Conservation (phyloP, 2,113 vertebrate species). For the Cynoglossus semilaevis region DNA sequence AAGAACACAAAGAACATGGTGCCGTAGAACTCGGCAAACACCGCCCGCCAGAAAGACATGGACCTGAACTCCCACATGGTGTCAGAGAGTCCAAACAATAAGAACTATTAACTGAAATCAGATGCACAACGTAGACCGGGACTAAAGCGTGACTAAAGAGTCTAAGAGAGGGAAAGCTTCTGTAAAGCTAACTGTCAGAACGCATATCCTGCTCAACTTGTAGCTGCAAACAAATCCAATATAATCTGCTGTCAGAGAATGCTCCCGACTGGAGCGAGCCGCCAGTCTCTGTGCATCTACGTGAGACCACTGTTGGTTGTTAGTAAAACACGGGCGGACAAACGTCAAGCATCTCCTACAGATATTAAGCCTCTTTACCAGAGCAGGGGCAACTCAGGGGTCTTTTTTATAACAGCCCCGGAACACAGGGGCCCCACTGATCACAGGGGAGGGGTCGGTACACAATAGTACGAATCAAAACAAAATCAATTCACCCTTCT, state of each 20-base stretch:
- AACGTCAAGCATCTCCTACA: conserved; percentile 75
- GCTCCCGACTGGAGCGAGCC: conserved; percentile 57
- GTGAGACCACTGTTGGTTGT: conserved; percentile 53
- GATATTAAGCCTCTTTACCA: conserved; percentile 76
- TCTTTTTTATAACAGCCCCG: conserved; percentile 76
- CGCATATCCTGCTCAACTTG: conserved; percentile 44
- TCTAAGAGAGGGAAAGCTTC: conserved; percentile 24
- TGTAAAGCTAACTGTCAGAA: conserved; percentile 55
- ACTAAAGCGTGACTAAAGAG: conserved; percentile 18
- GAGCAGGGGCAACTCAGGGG: conserved; percentile 63
- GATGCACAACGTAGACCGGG: conserved; percentile 22
- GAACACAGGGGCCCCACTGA: conserved; percentile 41
- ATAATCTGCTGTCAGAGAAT: conserved; percentile 61
- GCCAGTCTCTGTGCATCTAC: conserved; percentile 68
- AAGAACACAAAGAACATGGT: conserved; percentile 95
- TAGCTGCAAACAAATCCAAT: conserved; percentile 38
- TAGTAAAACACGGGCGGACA: conserved; percentile 69
- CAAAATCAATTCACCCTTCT: conserved; percentile 69
- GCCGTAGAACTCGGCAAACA: conserved; percentile 92
- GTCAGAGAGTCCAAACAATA: conserved; percentile 42
- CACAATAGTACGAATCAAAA: conserved; percentile 69
- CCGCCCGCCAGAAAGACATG: conserved; percentile 93
- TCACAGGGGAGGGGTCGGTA: conserved; percentile 63
- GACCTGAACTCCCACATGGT: conserved; percentile 96
- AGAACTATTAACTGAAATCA: conserved; percentile 25